Base-by-base conservation (phyloP, 2,113 vertebrate species). In the Hyla sarda region DNA sequence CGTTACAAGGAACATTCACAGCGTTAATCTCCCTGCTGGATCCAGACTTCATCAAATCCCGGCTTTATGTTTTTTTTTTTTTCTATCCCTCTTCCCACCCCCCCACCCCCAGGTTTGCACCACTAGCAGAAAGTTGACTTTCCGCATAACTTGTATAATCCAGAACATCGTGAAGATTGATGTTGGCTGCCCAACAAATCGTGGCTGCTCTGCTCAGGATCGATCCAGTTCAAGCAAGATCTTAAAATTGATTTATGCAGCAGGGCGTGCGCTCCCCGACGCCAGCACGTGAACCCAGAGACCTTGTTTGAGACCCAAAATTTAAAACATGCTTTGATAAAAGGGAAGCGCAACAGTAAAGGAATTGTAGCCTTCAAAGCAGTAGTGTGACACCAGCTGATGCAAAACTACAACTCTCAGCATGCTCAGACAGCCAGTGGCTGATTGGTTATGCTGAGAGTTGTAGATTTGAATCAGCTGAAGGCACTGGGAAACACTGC, bases 191-290 rank as follows among this genome's bases (percentile, higher is more conserved):
- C 88, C 90, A 91, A 91, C 92, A 90, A 60, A 93, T 91, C 81
- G 48, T 90, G 90, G 90, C 92, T 89, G 48, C 90, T 25, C 34
- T 41, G 2, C 69, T 77, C 93, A 92, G 91, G 93, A 89, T 90
- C 91, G 88, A 93, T 91, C 93, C 92, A 92, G 94, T 92, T 93
- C 90, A 60, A 90, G 75, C 91, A 88, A 93, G 93, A 86, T 89
- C 88, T 84, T 86, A 89, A 90, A 92, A 89, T 67, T 88, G 90
- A 90, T 41, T 88, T 85, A 87, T 75, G 88, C 87, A 58, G 84
- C 86, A 56, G 6, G 82, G 28, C 60, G 28, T 10, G 56, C 56
- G n/a, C 54, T 84, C 56, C n/a, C 13, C 56, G 72, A 76, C 82
- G 8, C 4, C 14, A 14, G 21, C 25, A 54, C 8, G 28, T 23